Base-by-base conservation (phyloP, 2,113 vertebrate species). In the Lathamus discolor region DNA sequence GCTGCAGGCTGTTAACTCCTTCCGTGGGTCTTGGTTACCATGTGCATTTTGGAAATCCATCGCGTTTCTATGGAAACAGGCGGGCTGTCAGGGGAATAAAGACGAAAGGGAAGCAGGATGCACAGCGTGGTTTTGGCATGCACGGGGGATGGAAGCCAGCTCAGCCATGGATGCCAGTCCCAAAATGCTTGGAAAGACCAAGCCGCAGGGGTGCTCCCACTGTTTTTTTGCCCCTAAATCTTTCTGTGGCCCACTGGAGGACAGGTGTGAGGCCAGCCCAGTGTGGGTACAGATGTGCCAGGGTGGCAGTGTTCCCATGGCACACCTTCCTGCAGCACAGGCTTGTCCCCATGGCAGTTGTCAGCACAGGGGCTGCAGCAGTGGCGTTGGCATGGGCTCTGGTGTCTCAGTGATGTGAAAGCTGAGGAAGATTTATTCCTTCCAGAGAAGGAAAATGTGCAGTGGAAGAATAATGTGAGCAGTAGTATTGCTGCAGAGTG, bases 31-130 rank as follows among this genome's bases (percentile, higher is more conserved):
- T 93, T 74, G 3, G 29, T 74, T 88, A 18, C 70, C 28, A 0
- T 37, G n/a, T 86, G 37, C 69, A 69, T 78, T 68, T 90, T 75
- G 61, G 77, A 78, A 92, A 92, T 44, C 57, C 66, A 16, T 82
- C 83, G 69, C 0, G 18, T 97, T 97, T 82, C 96, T 41, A 92
- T 95, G 93, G 96, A 57, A 94, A 96, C 95, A 66, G 59, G 61
- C 17, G 10, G 84, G 43, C 80, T 90, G 75, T 64, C 85, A 37
- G 72, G 79, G 83, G 46, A 23, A 1, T 3, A 14, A 63, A 62
- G 33, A 1, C 8, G 6, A 35, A 63, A 95, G 84, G 67, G 79
- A 92, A 46, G 63, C 43, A 2, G 87, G 86, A 68, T 75, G 57
- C 2, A 0, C 74, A 46, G 78, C 5, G 0, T n/a, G 41, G 27